Evolutionary conservation across 2,113 vertebrate genomes (phyloP).

Genomic region (Petrocephalus microphthalmus): DNA sequence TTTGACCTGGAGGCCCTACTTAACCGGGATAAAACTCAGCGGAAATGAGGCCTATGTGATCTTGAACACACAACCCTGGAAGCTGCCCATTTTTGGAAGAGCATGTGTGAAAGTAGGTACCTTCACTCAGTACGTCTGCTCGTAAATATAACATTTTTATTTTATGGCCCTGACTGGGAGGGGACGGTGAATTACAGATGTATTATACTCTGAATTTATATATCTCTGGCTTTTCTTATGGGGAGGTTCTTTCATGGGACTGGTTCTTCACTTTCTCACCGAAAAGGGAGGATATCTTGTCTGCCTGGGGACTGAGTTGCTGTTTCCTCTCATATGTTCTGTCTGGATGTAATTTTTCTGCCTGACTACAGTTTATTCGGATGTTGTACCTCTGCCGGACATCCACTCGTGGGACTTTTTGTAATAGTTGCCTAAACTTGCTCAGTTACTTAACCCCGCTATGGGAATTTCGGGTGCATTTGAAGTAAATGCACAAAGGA

Average conservation of each 20-base stretch:
- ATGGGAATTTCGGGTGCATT: neutral
- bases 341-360: neutral
- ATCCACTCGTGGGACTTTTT: neutral
- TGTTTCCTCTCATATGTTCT: neutral
- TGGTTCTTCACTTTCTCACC: neutral
- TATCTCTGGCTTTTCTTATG: neutral
- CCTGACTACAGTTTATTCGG: neutral
- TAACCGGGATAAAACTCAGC: constrained; percentile 30
- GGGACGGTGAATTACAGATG: neutral
- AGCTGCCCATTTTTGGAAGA: neutral
- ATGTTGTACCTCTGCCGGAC: neutral
- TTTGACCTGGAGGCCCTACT: neutral
- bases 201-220: neutral
- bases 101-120: neutral
- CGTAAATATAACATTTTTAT: neutral
- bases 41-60: constrained; percentile 34
- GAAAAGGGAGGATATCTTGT: neutral
- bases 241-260: neutral
- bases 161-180: neutral
- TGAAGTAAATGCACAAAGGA: neutral
- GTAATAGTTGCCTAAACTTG: neutral
- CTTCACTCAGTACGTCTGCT: neutral
- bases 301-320: neutral
- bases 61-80: constrained; percentile 22
- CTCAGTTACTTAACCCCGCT: neutral